phyloP scores from a whole-genome alignment of 1,140 invertebrate genomes.

The Brachionus manjavacas region DNA sequence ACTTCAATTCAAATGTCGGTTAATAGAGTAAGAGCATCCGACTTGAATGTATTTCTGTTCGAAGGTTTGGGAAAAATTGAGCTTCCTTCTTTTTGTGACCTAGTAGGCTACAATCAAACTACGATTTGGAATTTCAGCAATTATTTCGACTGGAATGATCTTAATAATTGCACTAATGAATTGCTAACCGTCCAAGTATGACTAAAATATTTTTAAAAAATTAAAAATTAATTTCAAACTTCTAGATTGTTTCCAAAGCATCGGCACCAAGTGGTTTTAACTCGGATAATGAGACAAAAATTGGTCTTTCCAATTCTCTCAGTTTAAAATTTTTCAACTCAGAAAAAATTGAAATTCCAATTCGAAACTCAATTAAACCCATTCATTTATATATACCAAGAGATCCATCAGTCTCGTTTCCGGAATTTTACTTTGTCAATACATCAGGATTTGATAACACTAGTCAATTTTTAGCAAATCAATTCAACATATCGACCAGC shows the following conservation, averaged over 20 bases:
- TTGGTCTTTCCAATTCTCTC: conserved; percentile 23
- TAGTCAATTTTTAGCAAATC: background rate
- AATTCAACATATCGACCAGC: background rate
- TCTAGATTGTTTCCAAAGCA: background rate
- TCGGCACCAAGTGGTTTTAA: conserved; percentile 24
- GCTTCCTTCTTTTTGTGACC: background rate
- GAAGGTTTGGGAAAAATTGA: conserved; percentile 16
- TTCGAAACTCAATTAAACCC: background rate
- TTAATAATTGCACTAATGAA: background rate
- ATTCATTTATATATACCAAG: conserved; percentile 25
- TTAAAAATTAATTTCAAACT: background rate
- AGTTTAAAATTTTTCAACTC: conserved; percentile 24
- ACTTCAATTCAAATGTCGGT: background rate
- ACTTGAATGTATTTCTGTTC: background rate
- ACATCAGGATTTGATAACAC: background rate
- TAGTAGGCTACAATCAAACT: background rate
- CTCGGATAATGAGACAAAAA: conserved; percentile 19
- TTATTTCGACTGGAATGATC: background rate
- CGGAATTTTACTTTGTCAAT: background rate
- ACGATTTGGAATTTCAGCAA: background rate
- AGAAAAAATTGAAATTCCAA: conserved; percentile 18
- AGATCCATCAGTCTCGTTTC: background rate
- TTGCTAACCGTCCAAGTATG: background rate
- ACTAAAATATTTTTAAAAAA: background rate
- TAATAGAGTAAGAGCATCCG: background rate